phyloP scores from a whole-genome alignment of 2,888 invertebrate genomes.

The Temnothorax unifasciatus region DNA sequence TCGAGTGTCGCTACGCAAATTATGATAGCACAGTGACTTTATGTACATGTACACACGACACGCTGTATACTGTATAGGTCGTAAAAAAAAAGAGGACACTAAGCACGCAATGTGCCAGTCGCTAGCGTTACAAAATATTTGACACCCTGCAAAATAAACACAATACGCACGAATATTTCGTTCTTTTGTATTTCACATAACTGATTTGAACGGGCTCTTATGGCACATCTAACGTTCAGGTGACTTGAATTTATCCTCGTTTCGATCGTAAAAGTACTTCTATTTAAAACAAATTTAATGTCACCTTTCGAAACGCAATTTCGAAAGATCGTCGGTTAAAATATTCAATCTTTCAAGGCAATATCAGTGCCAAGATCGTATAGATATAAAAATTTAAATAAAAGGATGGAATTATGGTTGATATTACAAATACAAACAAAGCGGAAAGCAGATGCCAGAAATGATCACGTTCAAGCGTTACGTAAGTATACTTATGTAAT shows the following conservation, averaged over 20 bases:
- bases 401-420: neutral
- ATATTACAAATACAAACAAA: neutral
- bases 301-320: neutral
- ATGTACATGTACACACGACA: neutral
- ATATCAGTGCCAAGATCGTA: neutral
- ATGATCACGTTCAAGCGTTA: neutral
- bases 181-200: neutral
- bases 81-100: neutral
- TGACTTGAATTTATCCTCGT: neutral
- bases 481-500: neutral
- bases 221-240: neutral
- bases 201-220: neutral
- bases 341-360: neutral
- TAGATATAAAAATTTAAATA: neutral
- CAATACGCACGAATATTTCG: neutral
- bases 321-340: neutral
- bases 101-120: neutral
- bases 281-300: neutral
- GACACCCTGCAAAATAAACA: neutral
- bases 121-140: neutral
- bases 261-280: neutral
- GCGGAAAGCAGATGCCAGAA: neutral
- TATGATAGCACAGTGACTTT: neutral
- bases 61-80: neutral
- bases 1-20: neutral